Evolutionary conservation across 2,888 invertebrate species (phyloP), one percentile per base, ranked within the genome.

Genomic region (Geophilus truncorum): DNA sequence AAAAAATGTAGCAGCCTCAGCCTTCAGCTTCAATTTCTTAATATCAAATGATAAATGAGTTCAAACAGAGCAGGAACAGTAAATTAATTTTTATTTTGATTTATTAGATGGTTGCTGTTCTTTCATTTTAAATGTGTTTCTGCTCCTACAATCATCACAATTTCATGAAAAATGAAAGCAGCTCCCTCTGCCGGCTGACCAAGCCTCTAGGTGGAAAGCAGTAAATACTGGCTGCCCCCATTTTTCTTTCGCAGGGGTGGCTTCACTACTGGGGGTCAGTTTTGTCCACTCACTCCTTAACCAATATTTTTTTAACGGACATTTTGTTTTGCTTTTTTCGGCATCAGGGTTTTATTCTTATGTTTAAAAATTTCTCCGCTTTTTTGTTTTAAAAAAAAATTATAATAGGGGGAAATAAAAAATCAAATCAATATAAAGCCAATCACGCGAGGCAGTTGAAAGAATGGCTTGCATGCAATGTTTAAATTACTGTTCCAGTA

Each of bases 21-120:
- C 25, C 70, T 10, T 70, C 70, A 70, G 28, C 70, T 70, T 70
- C 70, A 70, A 70, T 70, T 70, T 70, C 70, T 70, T 70, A 70
- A 70, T 70, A 70, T 28, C 70, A 70, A 70, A 70, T 70, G 70
- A 70, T 70, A 28, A 70, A 70, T 25, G 70, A 70, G 70, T 70
- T 10, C 70, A 70, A 70, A 70, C 70, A 70, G 70, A 70, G 70
- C 70, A 6, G 70, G 70, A 70, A 70, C 70, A 70, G 70, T 70
- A 70, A 70, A 70, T 70, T 70, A 70, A 70, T 70, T 70, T 70
- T 70, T 70, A 70, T 70, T 70, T 70, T 70, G 70, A 70, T 70
- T 70, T 70, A 70, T 70, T 70, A 70, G 70, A 70, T 70, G 70
- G 70, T 70, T 70, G 70, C 70, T 70, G 70, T 70, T 70, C 70